A percentile compares a stretch with the other conserved stretches of the same genome.
Evolutionary conservation across 2,888 invertebrate genomes (phyloP).

Genomic region (Tinea semifulvella): DNA sequence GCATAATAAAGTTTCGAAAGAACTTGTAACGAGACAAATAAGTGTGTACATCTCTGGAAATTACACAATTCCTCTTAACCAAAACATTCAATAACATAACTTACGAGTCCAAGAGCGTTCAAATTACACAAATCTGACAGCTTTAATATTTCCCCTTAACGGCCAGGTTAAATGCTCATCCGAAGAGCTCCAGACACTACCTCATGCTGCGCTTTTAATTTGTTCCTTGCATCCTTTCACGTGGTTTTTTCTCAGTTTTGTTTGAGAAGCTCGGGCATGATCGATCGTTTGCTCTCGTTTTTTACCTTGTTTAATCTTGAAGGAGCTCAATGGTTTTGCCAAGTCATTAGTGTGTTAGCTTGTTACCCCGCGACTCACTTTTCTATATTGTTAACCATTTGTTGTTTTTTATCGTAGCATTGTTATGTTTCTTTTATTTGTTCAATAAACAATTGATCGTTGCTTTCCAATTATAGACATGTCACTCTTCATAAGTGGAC

Average conservation of each 20-base stretch:
- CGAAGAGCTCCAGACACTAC: conserved; percentile 24
- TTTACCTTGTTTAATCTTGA: conserved; percentile 61
- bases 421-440: too few species aligned
- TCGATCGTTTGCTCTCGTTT: conserved; percentile 59
- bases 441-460: conserved; percentile 7
- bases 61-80: conserved; percentile 15
- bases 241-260: conserved; percentile 58
- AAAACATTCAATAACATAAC: conserved; percentile 60
- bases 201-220: conserved; percentile 65
- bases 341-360: conserved; percentile 51
- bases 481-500: conserved; percentile 7
- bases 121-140: conserved; percentile 63
- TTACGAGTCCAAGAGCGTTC: conserved; percentile 56
- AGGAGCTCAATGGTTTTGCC: conserved; percentile 54
- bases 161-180: conserved; percentile 23
- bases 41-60: background rate
- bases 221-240: conserved; percentile 61
- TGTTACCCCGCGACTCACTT: conserved; percentile 11
- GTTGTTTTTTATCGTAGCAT: background rate
- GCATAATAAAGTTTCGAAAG: background rate
- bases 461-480: conserved; percentile 8
- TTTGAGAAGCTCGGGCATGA: conserved; percentile 47
- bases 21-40: conserved; percentile 6
- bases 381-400: conserved; percentile 8
- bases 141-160: conserved; percentile 60